Base-by-base conservation (phyloP, 1,140 invertebrate genomes). In the Triops cancriformis region DNA sequence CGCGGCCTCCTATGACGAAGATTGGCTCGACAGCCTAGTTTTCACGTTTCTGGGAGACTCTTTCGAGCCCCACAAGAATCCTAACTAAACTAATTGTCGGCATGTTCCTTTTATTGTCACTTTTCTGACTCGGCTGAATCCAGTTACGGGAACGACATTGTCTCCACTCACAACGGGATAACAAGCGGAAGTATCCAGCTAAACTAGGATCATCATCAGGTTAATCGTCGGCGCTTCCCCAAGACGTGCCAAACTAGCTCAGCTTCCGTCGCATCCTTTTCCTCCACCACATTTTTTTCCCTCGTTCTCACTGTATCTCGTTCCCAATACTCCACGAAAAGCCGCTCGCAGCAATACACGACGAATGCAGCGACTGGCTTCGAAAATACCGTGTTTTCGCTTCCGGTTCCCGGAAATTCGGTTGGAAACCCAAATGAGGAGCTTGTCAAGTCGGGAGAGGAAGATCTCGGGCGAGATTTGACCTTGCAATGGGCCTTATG, bases 141-240 rank as follows among this genome's bases (percentile, higher is more conserved):
- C 14, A 64, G 14, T 64, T 64, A n/a, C 51, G 14, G 51, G 51
- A 23, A 6, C 23, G 14, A 6, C 23, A 6, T 64, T n/a, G 14
- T 64, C 14, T 64, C 51, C 14, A 23, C n/a, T 64, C n/a, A 5
- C 51, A 64, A 64, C 1, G 51, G 31, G 51, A 64, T 64, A 64
- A 64, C 51, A 64, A 64, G 51, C 5, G 51, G 51, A 64, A 64
- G 51, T 64, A 64, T 64, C 51, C 51, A 64, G 51, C 51, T n/a
- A 64, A 64, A 64, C 51, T 64, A 64, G 51, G 51, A 64, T 64
- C 51, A 64, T 64, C 51, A 64, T 64, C 51, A 64, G 23, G 51
- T 64, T 64, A 64, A 64, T 64, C 23, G 51, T 64, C 51, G 51
- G 14, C 51, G 51, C 51, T 64, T 64, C 51, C 51, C 51, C 51